phyloP scores from a whole-genome alignment of 1,140 invertebrate genomes.

The Hylaeus volcanicus region DNA sequence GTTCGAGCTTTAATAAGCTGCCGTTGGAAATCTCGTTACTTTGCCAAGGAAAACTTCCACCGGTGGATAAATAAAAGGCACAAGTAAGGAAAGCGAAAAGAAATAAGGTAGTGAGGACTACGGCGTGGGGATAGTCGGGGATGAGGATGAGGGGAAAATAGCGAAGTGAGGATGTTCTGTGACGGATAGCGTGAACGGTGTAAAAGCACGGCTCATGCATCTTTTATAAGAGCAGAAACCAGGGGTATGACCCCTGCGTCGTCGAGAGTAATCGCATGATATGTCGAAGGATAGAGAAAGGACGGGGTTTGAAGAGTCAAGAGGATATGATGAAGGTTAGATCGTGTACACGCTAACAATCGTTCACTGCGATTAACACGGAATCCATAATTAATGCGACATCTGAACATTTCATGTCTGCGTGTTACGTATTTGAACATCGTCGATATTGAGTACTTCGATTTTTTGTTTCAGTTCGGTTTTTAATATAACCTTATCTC shows the following conservation, averaged over 20 bases:
- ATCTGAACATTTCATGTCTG: conserved; percentile 5
- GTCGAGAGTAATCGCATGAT: conserved; percentile 45
- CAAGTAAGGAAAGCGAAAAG: not conserved
- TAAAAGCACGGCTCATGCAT: conserved; percentile 54
- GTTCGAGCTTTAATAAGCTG: conserved; percentile 3
- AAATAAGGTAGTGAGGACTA: too few relatives aligned
- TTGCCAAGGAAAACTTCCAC: not conserved
- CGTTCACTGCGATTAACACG: conserved; percentile 4
- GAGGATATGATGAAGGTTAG: conserved; percentile 29
- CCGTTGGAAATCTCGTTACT: not conserved
- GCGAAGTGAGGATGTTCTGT: conserved; percentile 35
- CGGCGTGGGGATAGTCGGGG: not conserved
- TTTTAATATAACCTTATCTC: too few relatives aligned
- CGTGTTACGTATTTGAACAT: too few relatives aligned
- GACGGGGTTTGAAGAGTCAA: not conserved
- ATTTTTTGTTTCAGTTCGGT: too few relatives aligned
- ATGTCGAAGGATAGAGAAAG: not conserved
- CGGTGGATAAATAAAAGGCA: not conserved
- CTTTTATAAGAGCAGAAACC: conserved; percentile 57
- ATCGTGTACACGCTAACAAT: not conserved
- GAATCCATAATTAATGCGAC: conserved; percentile 49
- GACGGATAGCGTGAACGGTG: conserved; percentile 27
- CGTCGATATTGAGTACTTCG: too few relatives aligned
- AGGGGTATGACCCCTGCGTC: conserved; percentile 18
- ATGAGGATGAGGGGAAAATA: conserved; percentile 19